Conservation (phyloP, 1,140 invertebrate genomes). For the Sipha flava region DNA sequence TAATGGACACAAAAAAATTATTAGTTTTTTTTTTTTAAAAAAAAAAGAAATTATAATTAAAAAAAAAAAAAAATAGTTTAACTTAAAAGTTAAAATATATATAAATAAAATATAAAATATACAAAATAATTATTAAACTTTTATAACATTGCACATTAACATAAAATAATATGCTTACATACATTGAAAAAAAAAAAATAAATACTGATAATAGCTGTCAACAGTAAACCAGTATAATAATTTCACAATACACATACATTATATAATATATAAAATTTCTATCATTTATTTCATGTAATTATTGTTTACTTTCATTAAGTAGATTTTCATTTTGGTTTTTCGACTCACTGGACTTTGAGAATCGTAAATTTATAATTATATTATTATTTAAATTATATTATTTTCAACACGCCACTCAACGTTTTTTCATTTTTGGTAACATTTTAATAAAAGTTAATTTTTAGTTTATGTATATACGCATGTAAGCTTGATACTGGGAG, state of each 20-base stretch:
- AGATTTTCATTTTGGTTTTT: conserved; percentile 26
- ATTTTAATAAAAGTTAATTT: background rate
- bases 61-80: conserved; percentile 9
- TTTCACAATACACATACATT: conserved; percentile 7
- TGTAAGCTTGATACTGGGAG: background rate
- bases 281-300: background rate
- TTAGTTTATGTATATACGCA: background rate
- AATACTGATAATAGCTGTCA: conserved; percentile 32
- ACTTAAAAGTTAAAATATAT: conserved; percentile 28
- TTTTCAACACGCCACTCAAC: too few species aligned
- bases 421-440: conserved; percentile 7
- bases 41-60: conserved; percentile 1
- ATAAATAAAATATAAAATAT: conserved; percentile 33
- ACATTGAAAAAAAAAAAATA: background rate
- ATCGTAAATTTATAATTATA: too few species aligned
- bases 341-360: background rate
- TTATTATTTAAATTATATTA: too few species aligned
- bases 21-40: background rate
- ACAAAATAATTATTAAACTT: conserved; percentile 31
- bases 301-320: background rate
- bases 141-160: conserved; percentile 33
- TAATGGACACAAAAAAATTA: conserved; percentile 21
- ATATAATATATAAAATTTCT: background rate
- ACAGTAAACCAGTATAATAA: conserved; percentile 19
- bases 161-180: conserved; percentile 30